Base-by-base conservation (phyloP, 1,140 invertebrate genomes). In the Caenorhabditis inopinata region DNA sequence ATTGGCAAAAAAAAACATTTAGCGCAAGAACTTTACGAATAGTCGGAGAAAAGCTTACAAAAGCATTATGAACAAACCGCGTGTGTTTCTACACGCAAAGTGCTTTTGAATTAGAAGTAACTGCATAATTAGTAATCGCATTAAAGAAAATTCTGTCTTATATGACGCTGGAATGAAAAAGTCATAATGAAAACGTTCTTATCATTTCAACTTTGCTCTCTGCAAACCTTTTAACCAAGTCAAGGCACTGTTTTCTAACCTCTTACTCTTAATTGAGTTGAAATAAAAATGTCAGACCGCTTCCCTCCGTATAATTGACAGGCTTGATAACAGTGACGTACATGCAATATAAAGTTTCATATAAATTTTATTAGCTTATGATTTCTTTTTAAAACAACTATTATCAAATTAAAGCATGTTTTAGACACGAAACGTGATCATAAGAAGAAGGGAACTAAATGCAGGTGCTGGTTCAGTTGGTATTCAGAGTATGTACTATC, bases 321-420 rank as follows among this genome's bases (percentile, higher is more conserved):
- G n/a, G n/a, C n/a, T n/a, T n/a, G n/a, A n/a, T n/a, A n/a, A n/a
- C n/a, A n/a, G n/a, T n/a, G n/a, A n/a, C n/a, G n/a, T n/a, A n/a
- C n/a, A n/a, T n/a, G n/a, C n/a, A 58, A 2, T 0, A 32, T 14
- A 58, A 32, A 58, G 18, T 1, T 51, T 51, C 48, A 51, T 51
- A 7, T 51, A 51, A 18, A 51, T 68, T 68, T 68, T 68, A 68
- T 68, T 68, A 68, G 58, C 58, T 68, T 68, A 38, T n/a, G 32
- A 38, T 38, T 35, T 38, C 7, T 35, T 38, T 35, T 38, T 9
- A 42, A 21, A 18, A 68, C 9, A 68, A 16, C 3, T 38, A 58
- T 68, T 32, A 68, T 68, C 58, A 38, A 68, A 68, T 68, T 68
- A 68, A 68, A 68, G 58, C 58, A 68, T 68, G 29, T 18, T 68